Evolutionary conservation across 1,140 invertebrate genomes (phyloP), one percentile per base, ranked within the genome.

Genomic region (Danaus plexippus): DNA sequence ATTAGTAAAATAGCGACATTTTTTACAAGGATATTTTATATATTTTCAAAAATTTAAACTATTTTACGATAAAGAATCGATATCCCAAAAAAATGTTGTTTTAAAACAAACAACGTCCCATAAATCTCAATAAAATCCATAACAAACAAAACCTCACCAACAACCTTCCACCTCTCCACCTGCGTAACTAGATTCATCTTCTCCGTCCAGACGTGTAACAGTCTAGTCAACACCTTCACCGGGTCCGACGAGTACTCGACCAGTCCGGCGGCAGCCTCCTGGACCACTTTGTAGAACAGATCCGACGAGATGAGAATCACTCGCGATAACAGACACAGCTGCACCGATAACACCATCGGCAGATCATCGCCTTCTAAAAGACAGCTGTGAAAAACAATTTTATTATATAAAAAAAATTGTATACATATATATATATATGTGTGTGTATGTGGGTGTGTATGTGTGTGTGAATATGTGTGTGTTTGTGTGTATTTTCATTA

Each of bases 161-260:
- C 90, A 10, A 96, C 85, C 82, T 98, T 98, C 63, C 92, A 90
- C 73, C 92, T 90, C 69, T 96, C 94, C 0, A 91, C 88, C 65
- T 96, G 92, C 1, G 92, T 90, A 1, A 96, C 92, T 47, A 92
- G 83, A 18, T 92, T 90, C 89, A 97, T 93, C 77, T 92, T 93
- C 58, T 92, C 89, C n/a, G 94, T 89, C 93, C 94, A 96, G 6
- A 92, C 88, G 62, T 92, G 90, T 32, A 97, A 78, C 3, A 98
- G 87, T 59, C 89, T 88, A 12, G 89, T 89, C 13, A 97, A 80
- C 13, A 95, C 88, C 60, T 91, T 90, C 8, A 80, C 85, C 0
- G 79, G 80, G 50, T 89, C 85, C 0, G 73, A 82, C 46, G 87
- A 75, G 75, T 74, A 86, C 71, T 90, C 81, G 3, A 88, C 69